Conservation (phyloP, 35 echinoderm and acorn worm genomes). For the Ophioderma brevispina region DNA sequence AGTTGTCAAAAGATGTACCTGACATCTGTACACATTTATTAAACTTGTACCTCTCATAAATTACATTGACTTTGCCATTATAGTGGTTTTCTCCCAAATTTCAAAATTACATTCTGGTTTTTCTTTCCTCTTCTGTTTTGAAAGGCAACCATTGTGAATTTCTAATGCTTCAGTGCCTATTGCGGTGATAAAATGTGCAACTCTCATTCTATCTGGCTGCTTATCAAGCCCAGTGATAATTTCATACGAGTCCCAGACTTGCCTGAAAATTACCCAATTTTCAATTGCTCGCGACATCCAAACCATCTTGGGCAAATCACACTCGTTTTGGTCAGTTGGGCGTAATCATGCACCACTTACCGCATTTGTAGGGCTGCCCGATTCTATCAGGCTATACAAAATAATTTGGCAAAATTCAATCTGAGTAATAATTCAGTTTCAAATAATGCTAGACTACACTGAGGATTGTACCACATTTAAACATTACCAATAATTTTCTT, state of each 20-base stretch:
- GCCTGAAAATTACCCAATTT: slow-evolving; percentile 71
- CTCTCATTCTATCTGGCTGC: slow-evolving; percentile 34
- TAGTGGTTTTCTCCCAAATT: slow-evolving; percentile 36
- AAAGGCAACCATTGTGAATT: slow-evolving; percentile 21
- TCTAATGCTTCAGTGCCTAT: slow-evolving; percentile 23
- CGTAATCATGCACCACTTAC: background rate
- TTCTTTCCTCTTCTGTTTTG: slow-evolving; percentile 10
- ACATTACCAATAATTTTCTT: too few relatives aligned
- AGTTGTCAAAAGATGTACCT: too few relatives aligned
- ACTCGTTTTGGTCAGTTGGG: background rate
- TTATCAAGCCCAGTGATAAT: slow-evolving; percentile 35
- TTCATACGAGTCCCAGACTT: slow-evolving; percentile 80
- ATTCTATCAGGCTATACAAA: too few relatives aligned
- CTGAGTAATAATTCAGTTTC: too few relatives aligned
- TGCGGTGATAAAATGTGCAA: slow-evolving; percentile 23
- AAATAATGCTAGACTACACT: too few relatives aligned
- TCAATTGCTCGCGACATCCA: slow-evolving; percentile 41
- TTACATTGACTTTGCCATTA: too few relatives aligned
- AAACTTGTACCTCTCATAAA: too few relatives aligned
- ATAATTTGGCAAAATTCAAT: too few relatives aligned
- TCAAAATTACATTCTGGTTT: background rate
- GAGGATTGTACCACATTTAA: too few relatives aligned
- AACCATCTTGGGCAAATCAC: background rate
- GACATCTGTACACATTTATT: too few relatives aligned
- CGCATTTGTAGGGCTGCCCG: too few relatives aligned